Evolutionary conservation across 1,140 invertebrate genomes (phyloP).

Genomic region (Cryptotermes secundus): DNA sequence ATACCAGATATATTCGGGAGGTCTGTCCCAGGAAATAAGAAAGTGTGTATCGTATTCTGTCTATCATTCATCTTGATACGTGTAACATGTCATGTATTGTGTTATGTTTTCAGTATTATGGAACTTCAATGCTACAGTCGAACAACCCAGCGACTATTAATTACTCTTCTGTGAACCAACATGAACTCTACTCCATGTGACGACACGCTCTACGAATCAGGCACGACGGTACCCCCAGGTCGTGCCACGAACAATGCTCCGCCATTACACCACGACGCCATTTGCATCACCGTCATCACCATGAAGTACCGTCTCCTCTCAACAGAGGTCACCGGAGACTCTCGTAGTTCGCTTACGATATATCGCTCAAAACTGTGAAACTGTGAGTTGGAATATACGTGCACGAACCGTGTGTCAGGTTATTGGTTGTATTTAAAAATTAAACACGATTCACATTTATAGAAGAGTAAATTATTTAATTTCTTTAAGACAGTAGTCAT

Average conservation of each 20-base stretch:
- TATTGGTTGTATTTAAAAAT: too few species aligned
- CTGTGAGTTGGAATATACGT: not conserved
- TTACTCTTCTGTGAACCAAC: conserved; percentile 7
- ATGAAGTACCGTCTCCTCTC: not conserved
- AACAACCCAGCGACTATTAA: not conserved
- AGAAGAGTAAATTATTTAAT: too few species aligned
- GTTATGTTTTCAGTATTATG: not conserved
- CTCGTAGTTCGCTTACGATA: not conserved
- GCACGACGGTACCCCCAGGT: not conserved
- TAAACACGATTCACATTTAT: too few species aligned
- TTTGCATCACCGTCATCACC: not conserved
- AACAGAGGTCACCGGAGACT: not conserved
- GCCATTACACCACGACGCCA: not conserved
- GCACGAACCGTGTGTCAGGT: too few species aligned
- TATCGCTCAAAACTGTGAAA: not conserved
- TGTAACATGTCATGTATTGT: too few species aligned
- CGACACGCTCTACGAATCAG: not conserved
- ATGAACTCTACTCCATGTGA: conserved; percentile 1
- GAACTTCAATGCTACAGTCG: not conserved
- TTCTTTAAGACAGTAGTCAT: too few species aligned
- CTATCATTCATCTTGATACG: too few species aligned
- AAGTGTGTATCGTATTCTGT: too few species aligned
- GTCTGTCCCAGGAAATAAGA: too few species aligned
- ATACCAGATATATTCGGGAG: too few species aligned
- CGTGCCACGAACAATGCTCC: not conserved